phyloP scores from a whole-genome alignment of 2,888 invertebrate species.

The Eupithecia vulgata region DNA sequence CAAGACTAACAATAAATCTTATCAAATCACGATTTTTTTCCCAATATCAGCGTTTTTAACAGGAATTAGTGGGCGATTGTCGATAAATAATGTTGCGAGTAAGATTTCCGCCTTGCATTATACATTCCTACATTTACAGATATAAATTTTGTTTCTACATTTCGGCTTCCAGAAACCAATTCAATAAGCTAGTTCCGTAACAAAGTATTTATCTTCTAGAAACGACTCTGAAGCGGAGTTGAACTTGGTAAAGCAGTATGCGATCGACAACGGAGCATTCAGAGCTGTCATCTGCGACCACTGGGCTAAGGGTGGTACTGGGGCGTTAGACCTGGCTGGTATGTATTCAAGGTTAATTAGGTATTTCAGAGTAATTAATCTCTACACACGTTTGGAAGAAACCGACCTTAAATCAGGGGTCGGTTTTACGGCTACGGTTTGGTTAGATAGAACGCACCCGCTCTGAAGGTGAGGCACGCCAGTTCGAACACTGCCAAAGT shows the following conservation, averaged over 20 bases:
- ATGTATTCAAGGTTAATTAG: not conserved
- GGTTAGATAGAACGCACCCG: no score
- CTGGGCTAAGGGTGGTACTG: constrained; percentile 95
- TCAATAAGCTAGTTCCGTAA: not conserved
- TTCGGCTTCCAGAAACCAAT: not conserved
- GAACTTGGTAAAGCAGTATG: constrained; percentile 88
- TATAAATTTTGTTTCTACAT: not conserved
- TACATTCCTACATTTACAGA: not conserved
- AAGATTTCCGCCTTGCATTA: not conserved
- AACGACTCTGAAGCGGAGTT: constrained; percentile 94
- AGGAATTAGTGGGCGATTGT: not conserved
- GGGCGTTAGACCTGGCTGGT: constrained; percentile 91
- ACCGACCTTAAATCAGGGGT: no score
- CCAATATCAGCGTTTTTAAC: no score
- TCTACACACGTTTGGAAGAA: no score
- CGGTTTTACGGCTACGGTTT: no score
- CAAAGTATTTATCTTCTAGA: constrained; percentile 70
- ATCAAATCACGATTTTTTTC: no score
- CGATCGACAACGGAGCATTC: constrained; percentile 91
- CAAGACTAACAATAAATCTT: no score
- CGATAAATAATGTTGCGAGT: not conserved
- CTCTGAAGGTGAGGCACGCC: no score
- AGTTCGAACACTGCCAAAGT: no score
- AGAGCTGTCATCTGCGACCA: constrained; percentile 94
- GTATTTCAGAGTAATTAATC: no score